These are phyloP conservation scores for Siderastrea siderea DNA, from an alignment of 92 coral and sea anemone species.

Conservation along the genomic window DNA sequence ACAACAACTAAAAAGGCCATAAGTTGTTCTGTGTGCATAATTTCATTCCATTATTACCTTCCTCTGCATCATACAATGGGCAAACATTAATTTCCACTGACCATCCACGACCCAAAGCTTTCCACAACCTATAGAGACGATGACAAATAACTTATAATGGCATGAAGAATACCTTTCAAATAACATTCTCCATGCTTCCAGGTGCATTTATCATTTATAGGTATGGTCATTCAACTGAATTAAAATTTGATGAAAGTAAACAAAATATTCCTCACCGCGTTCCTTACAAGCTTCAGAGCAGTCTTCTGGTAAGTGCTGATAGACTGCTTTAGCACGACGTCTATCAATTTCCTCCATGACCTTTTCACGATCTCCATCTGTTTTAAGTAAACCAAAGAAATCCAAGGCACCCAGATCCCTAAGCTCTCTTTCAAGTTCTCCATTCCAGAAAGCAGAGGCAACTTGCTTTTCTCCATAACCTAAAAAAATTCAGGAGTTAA, in stretches of 20 bases:
- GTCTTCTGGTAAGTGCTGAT: not conserved
- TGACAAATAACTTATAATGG: no score
- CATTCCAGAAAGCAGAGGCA: not conserved
- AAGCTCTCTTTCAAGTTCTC: not conserved
- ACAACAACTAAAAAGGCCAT: no score
- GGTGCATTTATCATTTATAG: no score
- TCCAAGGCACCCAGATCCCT: not conserved
- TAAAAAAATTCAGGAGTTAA: not conserved
- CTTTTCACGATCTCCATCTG: not conserved
- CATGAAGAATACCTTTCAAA: no score
- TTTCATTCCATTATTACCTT: no score
- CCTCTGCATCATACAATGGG: no score
- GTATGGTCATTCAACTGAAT: no score
- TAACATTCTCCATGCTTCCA: no score
- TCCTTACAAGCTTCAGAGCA: not conserved
- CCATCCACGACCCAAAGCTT: no score
- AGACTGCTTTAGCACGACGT: not conserved
- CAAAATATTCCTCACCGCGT: not conserved
- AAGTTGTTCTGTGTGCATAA: no score
- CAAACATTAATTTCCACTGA: no score
- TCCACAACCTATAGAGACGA: no score
- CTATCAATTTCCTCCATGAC: not conserved
- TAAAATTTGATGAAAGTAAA: not conserved
- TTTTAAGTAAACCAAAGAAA: not conserved
- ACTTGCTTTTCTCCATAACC: not conserved